Evolutionary conservation across 2,113 vertebrate genomes (phyloP).

Genomic region (Xenotilapia flavipinnis): DNA sequence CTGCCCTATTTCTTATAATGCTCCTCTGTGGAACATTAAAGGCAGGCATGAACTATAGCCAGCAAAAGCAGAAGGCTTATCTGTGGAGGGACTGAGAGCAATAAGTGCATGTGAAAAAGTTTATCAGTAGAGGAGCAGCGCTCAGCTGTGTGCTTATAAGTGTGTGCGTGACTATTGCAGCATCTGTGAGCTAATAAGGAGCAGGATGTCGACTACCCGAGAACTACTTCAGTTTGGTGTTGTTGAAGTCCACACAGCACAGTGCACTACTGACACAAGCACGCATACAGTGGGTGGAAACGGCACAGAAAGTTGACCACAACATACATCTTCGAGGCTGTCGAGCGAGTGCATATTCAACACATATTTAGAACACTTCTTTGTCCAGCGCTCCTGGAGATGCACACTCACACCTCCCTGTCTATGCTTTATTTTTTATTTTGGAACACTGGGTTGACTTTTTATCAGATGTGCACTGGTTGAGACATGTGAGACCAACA

Average conservation of each 20-base stretch:
- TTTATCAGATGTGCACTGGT: constrained; percentile 11
- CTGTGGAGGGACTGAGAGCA: constrained; percentile 14
- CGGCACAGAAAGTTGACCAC: neutral
- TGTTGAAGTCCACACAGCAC: constrained; percentile 15
- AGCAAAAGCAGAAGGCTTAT: constrained; percentile 5
- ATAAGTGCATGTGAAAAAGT: constrained; percentile 30
- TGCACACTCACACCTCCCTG: neutral
- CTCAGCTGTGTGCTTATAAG: neutral
- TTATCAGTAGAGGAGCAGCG: constrained; percentile 53
- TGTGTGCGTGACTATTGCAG: neutral
- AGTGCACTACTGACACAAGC: neutral
- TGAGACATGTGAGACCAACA: neutral
- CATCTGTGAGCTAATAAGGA: constrained; percentile 54
- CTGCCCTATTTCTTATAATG: neutral
- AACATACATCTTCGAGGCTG: neutral
- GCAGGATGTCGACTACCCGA: constrained; percentile 15
- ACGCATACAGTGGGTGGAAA: neutral
- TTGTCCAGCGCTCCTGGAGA: neutral
- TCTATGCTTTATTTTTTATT: neutral
- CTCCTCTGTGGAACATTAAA: neutral
- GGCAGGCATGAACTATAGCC: neutral
- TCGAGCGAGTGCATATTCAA: neutral
- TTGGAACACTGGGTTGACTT: neutral
- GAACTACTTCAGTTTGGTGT: constrained; percentile 26
- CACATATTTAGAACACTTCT: neutral